Evolutionary conservation across 2,888 invertebrate species (phyloP).

Genomic region (Nemurella pictetii): DNA sequence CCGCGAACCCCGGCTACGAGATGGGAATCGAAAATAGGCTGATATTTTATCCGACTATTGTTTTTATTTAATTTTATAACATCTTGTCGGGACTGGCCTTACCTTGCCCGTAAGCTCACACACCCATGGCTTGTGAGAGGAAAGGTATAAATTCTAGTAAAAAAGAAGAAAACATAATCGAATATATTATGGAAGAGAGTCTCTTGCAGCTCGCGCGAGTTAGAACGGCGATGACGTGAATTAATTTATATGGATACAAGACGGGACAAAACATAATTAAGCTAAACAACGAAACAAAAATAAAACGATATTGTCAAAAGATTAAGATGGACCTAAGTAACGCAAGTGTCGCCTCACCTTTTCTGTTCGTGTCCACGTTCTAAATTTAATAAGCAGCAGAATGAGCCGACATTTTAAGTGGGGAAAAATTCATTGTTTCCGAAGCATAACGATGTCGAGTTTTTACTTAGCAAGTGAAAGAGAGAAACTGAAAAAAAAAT

Average conservation of each 20-base stretch:
- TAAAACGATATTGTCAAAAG: background rate
- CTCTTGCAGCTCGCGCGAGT: background rate
- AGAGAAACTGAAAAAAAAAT: background rate
- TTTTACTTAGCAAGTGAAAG: background rate
- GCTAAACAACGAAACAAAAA: constrained; percentile 12
- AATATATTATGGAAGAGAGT: background rate
- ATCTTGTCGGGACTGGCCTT: background rate
- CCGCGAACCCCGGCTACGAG: background rate
- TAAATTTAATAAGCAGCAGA: background rate
- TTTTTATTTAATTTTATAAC: constrained; percentile 22
- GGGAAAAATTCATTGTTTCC: background rate
- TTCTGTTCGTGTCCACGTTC: background rate
- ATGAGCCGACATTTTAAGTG: background rate
- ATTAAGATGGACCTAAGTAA: background rate
- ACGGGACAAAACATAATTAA: constrained; percentile 16
- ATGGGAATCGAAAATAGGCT: background rate
- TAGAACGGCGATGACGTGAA: constrained; percentile 14
- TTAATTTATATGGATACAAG: constrained; percentile 2
- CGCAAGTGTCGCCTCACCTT: background rate
- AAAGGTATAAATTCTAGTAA: background rate
- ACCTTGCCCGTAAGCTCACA: background rate
- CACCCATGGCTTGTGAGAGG: background rate
- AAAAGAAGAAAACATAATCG: background rate
- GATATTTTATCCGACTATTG: constrained; percentile 1
- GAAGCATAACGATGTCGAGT: background rate